Conservation (phyloP, 2,113 vertebrate species). For the Trochalopteron elliotii region DNA sequence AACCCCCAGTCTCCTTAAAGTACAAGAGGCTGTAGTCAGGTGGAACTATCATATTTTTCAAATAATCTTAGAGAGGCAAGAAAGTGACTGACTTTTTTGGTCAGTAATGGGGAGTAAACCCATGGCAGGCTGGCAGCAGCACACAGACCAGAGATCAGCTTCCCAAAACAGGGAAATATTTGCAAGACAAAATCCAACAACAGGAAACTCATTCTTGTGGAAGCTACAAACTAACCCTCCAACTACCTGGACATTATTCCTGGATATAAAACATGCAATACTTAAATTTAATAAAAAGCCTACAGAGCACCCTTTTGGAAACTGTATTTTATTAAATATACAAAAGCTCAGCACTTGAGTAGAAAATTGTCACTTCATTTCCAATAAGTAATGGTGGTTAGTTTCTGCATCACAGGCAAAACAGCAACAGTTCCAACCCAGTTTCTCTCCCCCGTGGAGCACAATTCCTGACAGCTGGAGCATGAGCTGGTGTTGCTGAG, state of each 20-base stretch:
- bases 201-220: not conserved
- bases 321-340: conserved; percentile 13
- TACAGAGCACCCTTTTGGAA: not conserved
- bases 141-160: not conserved
- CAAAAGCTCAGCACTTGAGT: not conserved
- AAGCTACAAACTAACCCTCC: not conserved
- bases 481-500: not conserved
- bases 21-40: not conserved
- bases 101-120: not conserved
- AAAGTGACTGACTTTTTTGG: not conserved
- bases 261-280: not conserved
- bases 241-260: not conserved
- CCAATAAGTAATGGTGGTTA: not conserved
- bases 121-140: not conserved
- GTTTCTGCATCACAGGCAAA: not conserved
- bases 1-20: not conserved
- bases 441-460: not conserved
- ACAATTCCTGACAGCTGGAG: not conserved
- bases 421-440: not conserved
- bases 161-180: not conserved
- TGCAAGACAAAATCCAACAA: not conserved
- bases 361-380: not conserved
- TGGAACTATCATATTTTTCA: not conserved
- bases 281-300: not conserved
- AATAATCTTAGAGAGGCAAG: not conserved